These are phyloP conservation scores for Tapirus terrestris DNA, from an alignment of 2,113 vertebrate genomes.

Conservation along the genomic window DNA sequence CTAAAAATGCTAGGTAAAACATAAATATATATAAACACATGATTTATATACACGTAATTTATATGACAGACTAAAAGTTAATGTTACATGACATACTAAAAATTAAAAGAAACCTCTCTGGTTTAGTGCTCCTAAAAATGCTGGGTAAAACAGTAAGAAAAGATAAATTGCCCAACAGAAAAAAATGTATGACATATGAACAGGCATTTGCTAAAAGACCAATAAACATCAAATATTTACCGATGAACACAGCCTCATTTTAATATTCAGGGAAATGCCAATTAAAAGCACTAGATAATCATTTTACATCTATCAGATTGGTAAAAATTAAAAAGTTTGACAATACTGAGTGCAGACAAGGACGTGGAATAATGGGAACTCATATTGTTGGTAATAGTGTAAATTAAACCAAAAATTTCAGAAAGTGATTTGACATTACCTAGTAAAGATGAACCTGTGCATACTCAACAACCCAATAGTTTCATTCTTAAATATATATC, in stretches of 20 bases:
- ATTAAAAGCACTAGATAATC: not conserved
- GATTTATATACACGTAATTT: not conserved
- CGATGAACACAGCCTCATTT: not conserved
- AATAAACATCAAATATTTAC: not conserved
- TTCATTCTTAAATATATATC: not conserved
- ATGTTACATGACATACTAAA: not conserved
- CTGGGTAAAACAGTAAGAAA: not conserved
- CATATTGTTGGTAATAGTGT: not conserved
- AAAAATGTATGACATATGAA: not conserved
- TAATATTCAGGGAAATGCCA: not conserved
- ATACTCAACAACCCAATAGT: not conserved
- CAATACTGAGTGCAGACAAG: not conserved
- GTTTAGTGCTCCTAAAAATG: not conserved
- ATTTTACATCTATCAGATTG: not conserved
- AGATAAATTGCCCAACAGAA: not conserved
- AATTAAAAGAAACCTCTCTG: not conserved
- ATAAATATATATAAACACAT: not conserved
- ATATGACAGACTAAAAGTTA: not conserved
- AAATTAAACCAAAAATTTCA: not conserved
- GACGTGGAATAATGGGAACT: not conserved
- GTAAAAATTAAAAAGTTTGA: not conserved
- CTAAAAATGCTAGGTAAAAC: not conserved
- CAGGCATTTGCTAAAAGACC: not conserved
- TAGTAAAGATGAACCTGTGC: not conserved
- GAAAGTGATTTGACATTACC: not conserved